Base-by-base conservation (phyloP, 2,797 vertebrate species). In the Podargus strigoides region DNA sequence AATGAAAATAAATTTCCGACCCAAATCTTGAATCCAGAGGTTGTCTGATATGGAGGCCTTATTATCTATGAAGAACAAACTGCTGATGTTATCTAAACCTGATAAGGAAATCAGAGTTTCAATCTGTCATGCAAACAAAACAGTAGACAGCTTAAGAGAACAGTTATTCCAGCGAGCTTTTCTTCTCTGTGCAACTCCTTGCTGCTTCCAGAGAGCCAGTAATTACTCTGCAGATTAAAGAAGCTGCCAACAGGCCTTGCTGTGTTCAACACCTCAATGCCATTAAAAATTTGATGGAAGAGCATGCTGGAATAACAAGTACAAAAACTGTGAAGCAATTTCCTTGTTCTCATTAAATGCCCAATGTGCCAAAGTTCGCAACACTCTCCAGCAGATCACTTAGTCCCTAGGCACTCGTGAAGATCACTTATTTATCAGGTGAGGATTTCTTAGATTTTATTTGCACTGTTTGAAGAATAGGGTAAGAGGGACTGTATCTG, bases 211-310 rank as follows among this genome's bases (percentile, higher is more conserved):
- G 39, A 89, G 44, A 66, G 26, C 14, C 50, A 44, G 68, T 28
- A 93, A 93, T 83, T 91, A 68, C 85, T 93, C 24, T 52, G 62
- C 79, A 86, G 76, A 90, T 88, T 75, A 88, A 83, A 55, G 58
- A 56, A 88, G 79, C 79, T 89, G 73, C 64, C 87, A 91, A 73
- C 53, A 84, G 73, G 56, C 85, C 68, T 94, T 92, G 72, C 73
- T 78, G 66, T 27, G 50, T 39, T 91, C 79, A 87, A 72, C 79
- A 92, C 47, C 74, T 58, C 81, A 32, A 41, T 34, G 56, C 24
- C 76, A 39, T 53, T 42, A 56, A 17, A n/a, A 27, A 94, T 62
- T 13, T 37, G 56, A 80, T 32, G 36, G 56, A 75, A 89, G 44
- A 64, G n/a, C 39, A 36, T 2, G n/a, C 67, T 72, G 62, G 37